Evolutionary conservation across 92 coral and sea anemone genomes (phyloP).

Genomic region (Blastomussa wellsi): DNA sequence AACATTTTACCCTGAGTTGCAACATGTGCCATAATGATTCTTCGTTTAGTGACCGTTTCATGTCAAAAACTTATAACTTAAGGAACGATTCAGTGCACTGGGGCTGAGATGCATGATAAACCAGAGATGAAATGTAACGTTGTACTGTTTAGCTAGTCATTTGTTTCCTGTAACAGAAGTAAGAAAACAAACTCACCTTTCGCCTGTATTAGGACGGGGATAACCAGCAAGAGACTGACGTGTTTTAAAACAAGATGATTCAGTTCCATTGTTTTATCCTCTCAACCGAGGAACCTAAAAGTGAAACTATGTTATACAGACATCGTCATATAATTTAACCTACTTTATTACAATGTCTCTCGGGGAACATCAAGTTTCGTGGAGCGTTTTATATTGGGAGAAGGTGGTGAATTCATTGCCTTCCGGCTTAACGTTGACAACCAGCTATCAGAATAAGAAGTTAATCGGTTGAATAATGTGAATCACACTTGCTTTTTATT

Average conservation of each 20-base stretch:
- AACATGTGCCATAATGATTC: not conserved
- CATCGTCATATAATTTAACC: not conserved
- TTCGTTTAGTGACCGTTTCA: not conserved
- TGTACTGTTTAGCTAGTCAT: not conserved
- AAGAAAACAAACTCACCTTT: conserved; percentile 6
- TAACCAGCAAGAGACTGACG: conserved; percentile 12
- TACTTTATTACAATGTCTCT: not conserved
- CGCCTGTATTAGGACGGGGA: conserved; percentile 8
- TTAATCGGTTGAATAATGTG: not conserved
- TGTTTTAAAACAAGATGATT: conserved; percentile 9
- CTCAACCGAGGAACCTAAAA: conserved; percentile 26
- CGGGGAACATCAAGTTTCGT: not conserved
- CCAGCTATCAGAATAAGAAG: not conserved
- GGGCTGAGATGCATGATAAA: not conserved
- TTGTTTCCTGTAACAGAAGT: not conserved
- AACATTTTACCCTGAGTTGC: not conserved
- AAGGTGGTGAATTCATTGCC: not conserved
- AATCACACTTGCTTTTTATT: not conserved
- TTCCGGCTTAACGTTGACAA: not conserved
- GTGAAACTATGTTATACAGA: not conserved
- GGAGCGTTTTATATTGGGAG: not conserved
- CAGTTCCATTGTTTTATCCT: conserved; percentile 5
- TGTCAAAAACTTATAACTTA: not conserved
- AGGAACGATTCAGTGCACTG: not conserved
- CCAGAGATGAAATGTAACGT: not conserved